Percentiles rank a stretch among this genome's conserved stretches.
Evolutionary conservation across 2,797 vertebrate genomes (phyloP).

Genomic region (Toxotes lorentzi): DNA sequence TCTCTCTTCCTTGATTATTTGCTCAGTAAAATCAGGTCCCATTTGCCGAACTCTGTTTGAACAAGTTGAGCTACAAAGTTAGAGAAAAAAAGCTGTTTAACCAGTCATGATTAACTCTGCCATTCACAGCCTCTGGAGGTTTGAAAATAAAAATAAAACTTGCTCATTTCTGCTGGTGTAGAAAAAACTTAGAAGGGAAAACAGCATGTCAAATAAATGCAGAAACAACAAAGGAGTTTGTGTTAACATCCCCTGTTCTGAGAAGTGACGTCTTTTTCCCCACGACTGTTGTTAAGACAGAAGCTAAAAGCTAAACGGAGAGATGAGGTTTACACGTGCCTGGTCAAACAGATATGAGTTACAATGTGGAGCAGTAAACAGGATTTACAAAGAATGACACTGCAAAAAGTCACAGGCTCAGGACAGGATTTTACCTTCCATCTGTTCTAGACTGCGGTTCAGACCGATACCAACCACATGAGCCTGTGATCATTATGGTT

Average conservation of each 20-base stretch:
- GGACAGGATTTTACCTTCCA: neutral
- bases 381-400: slow-evolving; percentile 8
- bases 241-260: neutral
- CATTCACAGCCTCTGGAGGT: neutral
- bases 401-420: neutral
- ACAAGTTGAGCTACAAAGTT: no score
- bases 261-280: neutral
- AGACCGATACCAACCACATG: neutral
- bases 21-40: no score
- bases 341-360: slow-evolving; percentile 40
- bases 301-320: neutral
- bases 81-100: neutral
- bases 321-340: slow-evolving; percentile 7
- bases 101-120: neutral
- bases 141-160: neutral
- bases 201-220: neutral
- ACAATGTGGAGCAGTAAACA: slow-evolving; percentile 27
- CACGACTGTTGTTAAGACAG: neutral
- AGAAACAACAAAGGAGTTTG: neutral
- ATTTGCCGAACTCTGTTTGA: neutral
- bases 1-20: no score
- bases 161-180: neutral
- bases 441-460: neutral
- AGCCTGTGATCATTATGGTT: neutral
- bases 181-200: neutral